phyloP scores from a whole-genome alignment of 2,797 vertebrate species.

The Crenuchus spilurus region DNA sequence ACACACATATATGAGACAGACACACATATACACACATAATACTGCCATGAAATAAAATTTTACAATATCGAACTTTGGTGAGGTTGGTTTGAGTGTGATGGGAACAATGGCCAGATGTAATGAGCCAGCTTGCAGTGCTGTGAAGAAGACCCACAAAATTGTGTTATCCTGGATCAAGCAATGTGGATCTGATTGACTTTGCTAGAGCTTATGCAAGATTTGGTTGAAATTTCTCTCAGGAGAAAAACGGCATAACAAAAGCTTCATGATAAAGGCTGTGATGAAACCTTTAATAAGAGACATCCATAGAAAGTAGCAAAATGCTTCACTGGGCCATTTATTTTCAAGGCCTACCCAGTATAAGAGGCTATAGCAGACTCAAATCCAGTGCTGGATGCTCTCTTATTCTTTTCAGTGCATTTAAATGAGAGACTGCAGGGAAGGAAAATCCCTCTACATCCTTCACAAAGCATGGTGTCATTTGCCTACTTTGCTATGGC shows the following conservation, averaged over 20 bases:
- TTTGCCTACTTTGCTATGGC: not conserved
- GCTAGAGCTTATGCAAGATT: not conserved
- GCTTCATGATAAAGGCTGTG: not conserved
- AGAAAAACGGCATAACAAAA: not conserved
- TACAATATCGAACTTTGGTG: slow-evolving; percentile 68
- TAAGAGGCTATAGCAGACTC: not conserved
- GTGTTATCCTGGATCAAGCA: slow-evolving; percentile 2
- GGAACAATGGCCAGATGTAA: not conserved
- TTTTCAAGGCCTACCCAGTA: not conserved
- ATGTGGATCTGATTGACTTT: slow-evolving; percentile 12
- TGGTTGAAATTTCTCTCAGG: not conserved
- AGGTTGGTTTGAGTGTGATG: slow-evolving; percentile 17
- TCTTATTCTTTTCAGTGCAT: not conserved
- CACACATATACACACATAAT: slow-evolving; percentile 62
- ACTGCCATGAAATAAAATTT: slow-evolving; percentile 82
- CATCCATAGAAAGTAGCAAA: not conserved
- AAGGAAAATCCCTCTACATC: not conserved
- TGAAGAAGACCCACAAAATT: not conserved
- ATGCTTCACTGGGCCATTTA: not conserved
- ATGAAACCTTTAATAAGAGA: not conserved
- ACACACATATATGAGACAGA: slow-evolving; percentile 54
- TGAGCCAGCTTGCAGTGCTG: slow-evolving; percentile 1
- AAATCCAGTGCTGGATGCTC: not conserved
- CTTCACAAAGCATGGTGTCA: not conserved
- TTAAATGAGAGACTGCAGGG: not conserved